These are phyloP conservation scores for Verasper variegatus DNA, from an alignment of 2,113 vertebrate genomes.

Conservation along the genomic window DNA sequence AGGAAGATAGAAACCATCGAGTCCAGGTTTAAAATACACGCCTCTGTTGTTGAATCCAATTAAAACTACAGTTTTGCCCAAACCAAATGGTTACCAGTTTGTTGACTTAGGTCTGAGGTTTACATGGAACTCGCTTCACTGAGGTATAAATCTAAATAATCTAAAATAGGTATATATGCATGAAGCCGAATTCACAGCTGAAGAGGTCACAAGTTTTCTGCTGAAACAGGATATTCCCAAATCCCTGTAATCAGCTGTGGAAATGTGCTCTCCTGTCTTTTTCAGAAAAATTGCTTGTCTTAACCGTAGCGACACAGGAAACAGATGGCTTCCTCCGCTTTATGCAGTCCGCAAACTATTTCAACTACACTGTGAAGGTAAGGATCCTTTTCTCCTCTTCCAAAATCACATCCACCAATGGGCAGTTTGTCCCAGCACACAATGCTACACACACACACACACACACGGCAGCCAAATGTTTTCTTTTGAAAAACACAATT, in stretches of 20 bases:
- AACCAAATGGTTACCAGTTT: conserved; percentile 54
- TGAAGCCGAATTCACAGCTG: not conserved
- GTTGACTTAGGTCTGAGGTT: conserved; percentile 81
- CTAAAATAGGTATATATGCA: not conserved
- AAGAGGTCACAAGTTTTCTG: conserved; percentile 14
- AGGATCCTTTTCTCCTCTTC: conserved; percentile 10
- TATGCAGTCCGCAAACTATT: conserved; percentile 91
- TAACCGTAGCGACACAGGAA: conserved; percentile 94
- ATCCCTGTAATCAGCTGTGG: conserved; percentile 40
- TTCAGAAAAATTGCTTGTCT: conserved; percentile 92
- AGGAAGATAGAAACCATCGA: conserved; percentile 24
- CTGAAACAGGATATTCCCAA: not conserved
- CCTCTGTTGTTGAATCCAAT: conserved; percentile 48
- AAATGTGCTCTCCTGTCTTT: conserved; percentile 56
- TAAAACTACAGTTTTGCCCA: conserved; percentile 32
- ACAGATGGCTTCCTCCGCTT: conserved; percentile 94
- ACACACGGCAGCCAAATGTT: conserved; percentile 1
- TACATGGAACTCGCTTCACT: conserved; percentile 56
- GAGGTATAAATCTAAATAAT: conserved; percentile 44
- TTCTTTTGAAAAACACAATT: conserved; percentile 17
- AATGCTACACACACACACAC: not conserved
- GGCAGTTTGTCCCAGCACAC: not conserved
- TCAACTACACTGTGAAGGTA: conserved; percentile 98
- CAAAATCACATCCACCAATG: not conserved
- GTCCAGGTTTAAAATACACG: conserved; percentile 30